Percentiles rank a stretch among this genome's conserved stretches.
Evolutionary conservation across 2,888 invertebrate genomes (phyloP).

Genomic region (Macrosiphum euphorbiae): DNA sequence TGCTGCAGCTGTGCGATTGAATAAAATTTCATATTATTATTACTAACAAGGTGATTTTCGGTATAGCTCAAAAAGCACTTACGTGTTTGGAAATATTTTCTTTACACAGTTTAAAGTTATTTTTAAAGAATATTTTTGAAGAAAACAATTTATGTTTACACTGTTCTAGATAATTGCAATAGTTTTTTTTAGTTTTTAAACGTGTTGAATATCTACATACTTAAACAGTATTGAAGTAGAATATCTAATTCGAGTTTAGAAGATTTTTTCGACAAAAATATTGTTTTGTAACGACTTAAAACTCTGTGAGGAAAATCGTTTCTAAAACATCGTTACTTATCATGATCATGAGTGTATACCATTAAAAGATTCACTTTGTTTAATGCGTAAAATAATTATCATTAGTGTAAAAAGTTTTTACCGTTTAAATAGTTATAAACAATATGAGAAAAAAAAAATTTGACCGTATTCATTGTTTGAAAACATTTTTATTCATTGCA

Average conservation of each 20-base stretch:
- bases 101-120: neutral
- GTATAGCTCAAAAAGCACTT: neutral
- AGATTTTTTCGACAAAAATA: neutral
- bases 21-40: neutral
- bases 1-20: neutral
- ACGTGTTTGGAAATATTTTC: neutral
- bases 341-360: neutral
- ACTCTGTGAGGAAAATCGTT: neutral
- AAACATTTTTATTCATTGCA: slow-evolving; percentile 49
- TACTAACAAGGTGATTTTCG: neutral
- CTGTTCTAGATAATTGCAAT: too few species aligned
- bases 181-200: neutral
- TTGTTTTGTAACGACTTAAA: neutral
- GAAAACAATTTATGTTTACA: neutral
- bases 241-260: neutral
- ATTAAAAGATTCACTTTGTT: too few species aligned
- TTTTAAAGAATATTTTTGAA: neutral
- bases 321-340: neutral
- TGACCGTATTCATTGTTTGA: slow-evolving; percentile 23
- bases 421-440: slow-evolving; percentile 14
- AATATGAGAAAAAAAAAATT: slow-evolving; percentile 4
- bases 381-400: neutral
- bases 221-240: neutral
- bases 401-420: neutral
- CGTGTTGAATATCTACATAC: neutral